Evolutionary conservation across 2,113 vertebrate genomes (phyloP).

Genomic region (Gallinago jamesoni): DNA sequence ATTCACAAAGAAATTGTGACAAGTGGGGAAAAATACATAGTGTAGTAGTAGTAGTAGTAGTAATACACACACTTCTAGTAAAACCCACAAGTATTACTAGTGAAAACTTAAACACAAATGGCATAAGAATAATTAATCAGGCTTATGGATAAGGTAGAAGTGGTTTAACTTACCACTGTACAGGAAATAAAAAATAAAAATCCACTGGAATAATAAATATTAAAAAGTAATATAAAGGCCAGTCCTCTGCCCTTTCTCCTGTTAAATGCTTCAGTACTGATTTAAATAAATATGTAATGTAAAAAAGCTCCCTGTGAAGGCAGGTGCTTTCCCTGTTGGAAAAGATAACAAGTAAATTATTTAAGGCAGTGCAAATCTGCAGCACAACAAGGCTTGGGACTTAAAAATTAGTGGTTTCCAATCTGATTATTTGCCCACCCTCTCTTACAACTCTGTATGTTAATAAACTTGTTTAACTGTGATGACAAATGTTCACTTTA

Average conservation of each 20-base stretch:
- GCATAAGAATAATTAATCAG: not conserved
- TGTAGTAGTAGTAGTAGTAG: not conserved
- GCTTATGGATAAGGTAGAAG: not conserved
- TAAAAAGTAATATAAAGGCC: not conserved
- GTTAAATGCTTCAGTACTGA: not conserved
- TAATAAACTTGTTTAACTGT: not conserved
- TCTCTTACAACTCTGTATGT: not conserved
- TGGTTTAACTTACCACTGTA: not conserved
- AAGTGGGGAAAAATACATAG: not conserved
- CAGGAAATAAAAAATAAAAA: not conserved
- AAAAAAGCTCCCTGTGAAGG: not conserved
- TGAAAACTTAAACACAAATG: not conserved
- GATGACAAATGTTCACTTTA: conserved; percentile 36
- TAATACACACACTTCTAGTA: not conserved
- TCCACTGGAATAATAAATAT: not conserved
- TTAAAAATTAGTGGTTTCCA: not conserved
- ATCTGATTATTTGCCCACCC: not conserved
- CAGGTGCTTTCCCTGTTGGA: not conserved
- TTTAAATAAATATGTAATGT: not conserved
- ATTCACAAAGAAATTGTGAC: not conserved
- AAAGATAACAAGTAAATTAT: not conserved
- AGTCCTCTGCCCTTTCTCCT: not conserved
- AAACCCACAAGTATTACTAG: not conserved
- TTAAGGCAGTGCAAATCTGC: not conserved
- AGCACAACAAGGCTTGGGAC: not conserved